Percentiles rank a stretch among this genome's conserved stretches.
These are phyloP conservation scores for Talpa occidentalis DNA, from an alignment of 2,113 vertebrate species.

Conservation along the genomic window DNA sequence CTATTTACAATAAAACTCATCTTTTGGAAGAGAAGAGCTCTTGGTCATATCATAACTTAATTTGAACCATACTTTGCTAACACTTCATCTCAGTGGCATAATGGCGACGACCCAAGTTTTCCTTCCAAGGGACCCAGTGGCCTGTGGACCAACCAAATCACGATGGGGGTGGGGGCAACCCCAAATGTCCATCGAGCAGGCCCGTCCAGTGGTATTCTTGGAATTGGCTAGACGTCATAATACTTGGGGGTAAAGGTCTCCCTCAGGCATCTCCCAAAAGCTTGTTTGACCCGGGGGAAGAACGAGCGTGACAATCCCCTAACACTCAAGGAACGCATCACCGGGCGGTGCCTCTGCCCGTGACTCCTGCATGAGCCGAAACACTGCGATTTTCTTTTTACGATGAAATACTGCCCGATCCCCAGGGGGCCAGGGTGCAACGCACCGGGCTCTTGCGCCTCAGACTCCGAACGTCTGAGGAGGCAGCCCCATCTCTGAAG, in stretches of 20 bases:
- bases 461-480: constrained; percentile 22
- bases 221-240: neutral
- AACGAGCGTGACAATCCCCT: neutral
- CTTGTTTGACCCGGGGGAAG: constrained; percentile 20
- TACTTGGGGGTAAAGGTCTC: neutral
- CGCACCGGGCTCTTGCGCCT: constrained; percentile 52
- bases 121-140: constrained; percentile 42
- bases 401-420: constrained; percentile 49
- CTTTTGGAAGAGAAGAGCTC: constrained; percentile 71
- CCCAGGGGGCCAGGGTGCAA: constrained; percentile 64
- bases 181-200: constrained; percentile 47
- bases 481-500: constrained; percentile 23
- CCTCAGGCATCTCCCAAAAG: neutral
- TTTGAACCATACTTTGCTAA: constrained; percentile 77
- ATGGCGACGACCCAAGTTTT: constrained; percentile 64
- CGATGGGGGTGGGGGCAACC: constrained; percentile 20
- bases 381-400: constrained; percentile 33
- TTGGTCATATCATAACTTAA: constrained; percentile 53
- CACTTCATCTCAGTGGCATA: constrained; percentile 74
- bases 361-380: neutral
- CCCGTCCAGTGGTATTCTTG: constrained; percentile 12
- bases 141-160: constrained; percentile 4
- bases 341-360: neutral
- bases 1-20: constrained; percentile 82
- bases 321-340: constrained; percentile 17